Evolutionary conservation across 2,113 vertebrate species (phyloP), one percentile per base, ranked within the genome.

Genomic region (Scortum barcoo): DNA sequence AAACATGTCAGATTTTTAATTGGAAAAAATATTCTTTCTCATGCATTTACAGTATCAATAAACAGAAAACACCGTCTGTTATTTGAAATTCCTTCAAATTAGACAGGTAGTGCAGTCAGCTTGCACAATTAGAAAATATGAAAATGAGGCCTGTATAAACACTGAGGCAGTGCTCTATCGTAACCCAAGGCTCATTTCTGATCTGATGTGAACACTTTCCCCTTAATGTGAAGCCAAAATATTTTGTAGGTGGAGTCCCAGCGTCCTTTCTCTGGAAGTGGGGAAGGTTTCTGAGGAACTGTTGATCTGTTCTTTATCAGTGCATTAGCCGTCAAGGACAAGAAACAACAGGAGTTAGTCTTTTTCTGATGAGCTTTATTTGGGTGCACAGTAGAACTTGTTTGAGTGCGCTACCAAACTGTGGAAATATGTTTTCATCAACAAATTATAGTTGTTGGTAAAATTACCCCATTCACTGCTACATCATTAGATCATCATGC

Each of bases 281-380:
- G n/a, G 33, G 50, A 71, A 6, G 58, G 17, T n/a, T 93, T 92
- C 91, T 61, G 3, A 51, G 36, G 78, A 90, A 89, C 12, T 78
- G 60, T 63, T 36, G 9, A 19, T 70, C 30, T 77, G 38, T 7
- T 48, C 12, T 40, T 2, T 60, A 16, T 48, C 13, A 48, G 22
- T 13, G 11, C 7, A 28, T n/a, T 28, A 48, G 13, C 28, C 12
- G 20, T 58, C 11, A 24, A 42, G 71, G 40, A 40, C 57, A 66
- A 57, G 46, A 51, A 0, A 13, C n/a, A 53, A 26, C 36, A 30
- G 0, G 44, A 63, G 3, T 17, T 57, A n/a, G 28, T 40, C 13
- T 62, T 3, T 16, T n/a, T 14, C 22, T 24, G 7, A 38, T 24
- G n/a, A 48, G 8, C 5, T 67, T 16, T 6, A 60, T 58, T 61